Evolutionary conservation across 2,888 invertebrate genomes (phyloP), one percentile per base, ranked within the genome.

Genomic region (Hoplodrina ambigua): DNA sequence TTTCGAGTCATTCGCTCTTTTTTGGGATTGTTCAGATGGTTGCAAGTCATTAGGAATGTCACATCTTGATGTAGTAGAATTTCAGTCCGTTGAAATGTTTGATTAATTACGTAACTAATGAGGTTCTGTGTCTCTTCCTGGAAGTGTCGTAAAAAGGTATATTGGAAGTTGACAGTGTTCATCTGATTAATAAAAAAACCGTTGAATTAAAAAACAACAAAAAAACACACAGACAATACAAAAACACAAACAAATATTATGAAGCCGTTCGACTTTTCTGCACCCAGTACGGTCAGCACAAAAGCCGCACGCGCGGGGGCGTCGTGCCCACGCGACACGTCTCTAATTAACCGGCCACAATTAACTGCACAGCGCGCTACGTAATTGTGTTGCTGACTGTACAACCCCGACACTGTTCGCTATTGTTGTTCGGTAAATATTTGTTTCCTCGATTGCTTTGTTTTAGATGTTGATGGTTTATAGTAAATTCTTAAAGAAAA

Each of bases 271-370:
- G 37, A 8, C 30, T 65, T 64, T 78, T 83, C 44, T 85, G 75
- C 69, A 15, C 0, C 50, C 72, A 52, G 83, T 83, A 81, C 84
- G 59, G 69, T 74, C 58, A 79, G 82, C 82, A 82, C 64, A 68
- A 81, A 62, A 65, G 67, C 50, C 57, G 53, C 11, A 50, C 58
- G 79, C 75, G 91, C 88, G 91, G 91, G 90, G 91, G 92, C 91
- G 92, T 84, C 81, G 77, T 84, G 91, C 92, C 92, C 92, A 90
- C 92, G 91, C 93, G 93, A 93, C 93, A 93, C 88, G 87, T 89
- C 90, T 85, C 92, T 93, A 94, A 94, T 94, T 94, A 94, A 94
- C 89, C 86, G 85, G 81, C 85, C 88, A 86, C 94, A 93, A 94
- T 94, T 94, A 94, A 93, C 91, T 87, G 77, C 80, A 85, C 89